Evolutionary conservation across 2,113 vertebrate species (phyloP).

Genomic region (Larimichthys polyactis): DNA sequence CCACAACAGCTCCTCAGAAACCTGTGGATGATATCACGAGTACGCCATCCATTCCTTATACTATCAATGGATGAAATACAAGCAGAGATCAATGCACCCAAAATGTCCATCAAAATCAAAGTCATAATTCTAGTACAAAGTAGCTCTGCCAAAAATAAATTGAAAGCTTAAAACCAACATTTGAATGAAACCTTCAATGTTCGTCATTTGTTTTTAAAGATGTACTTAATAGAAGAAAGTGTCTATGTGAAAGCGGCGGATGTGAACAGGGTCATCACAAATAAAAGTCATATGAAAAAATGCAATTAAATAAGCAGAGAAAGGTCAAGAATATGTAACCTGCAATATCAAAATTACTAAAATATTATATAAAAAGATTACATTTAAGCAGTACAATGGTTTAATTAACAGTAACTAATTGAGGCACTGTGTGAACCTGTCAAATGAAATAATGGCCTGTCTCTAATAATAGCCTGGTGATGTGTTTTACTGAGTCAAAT

Average conservation of each 20-base stretch:
- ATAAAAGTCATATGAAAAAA: background rate
- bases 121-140: background rate
- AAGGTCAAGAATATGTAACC: background rate
- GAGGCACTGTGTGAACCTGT: conserved; percentile 36
- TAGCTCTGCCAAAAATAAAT: background rate
- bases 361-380: conserved; percentile 2
- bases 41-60: too few species aligned
- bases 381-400: conserved; percentile 23
- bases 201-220: background rate
- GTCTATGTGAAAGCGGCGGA: background rate
- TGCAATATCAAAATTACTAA: background rate
- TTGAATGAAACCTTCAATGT: background rate
- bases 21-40: too few species aligned
- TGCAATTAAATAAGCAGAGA: background rate
- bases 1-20: too few species aligned
- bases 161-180: background rate
- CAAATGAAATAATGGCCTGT: conserved; percentile 50
- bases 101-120: background rate
- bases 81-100: background rate
- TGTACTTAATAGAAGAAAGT: background rate
- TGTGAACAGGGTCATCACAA: background rate
- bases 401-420: conserved; percentile 51
- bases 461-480: conserved; percentile 42
- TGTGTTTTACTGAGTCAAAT: conserved; percentile 36
- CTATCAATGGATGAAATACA: background rate